A percentile compares a stretch with the other conserved stretches of the same genome.
Evolutionary conservation across 2,888 invertebrate genomes (phyloP).

Genomic region (Dicyrtomina minuta): DNA sequence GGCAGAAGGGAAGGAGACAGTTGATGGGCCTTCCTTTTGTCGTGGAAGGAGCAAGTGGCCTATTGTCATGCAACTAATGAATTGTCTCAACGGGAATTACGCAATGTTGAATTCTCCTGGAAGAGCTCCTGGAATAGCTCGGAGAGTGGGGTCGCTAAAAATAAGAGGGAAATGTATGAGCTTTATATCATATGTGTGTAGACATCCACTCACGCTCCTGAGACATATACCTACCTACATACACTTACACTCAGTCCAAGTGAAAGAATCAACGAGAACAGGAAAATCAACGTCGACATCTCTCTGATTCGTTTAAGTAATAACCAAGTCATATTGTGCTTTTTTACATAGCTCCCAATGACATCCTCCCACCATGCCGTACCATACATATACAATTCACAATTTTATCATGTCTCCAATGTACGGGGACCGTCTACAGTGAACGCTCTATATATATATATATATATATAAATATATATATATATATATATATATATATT

Average conservation of each 20-base stretch:
- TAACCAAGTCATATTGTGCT: constrained; percentile 35
- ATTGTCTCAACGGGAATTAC: constrained; percentile 46
- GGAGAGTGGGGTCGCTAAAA: constrained; percentile 5
- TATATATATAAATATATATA: too few relatives aligned
- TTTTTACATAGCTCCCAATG: neutral
- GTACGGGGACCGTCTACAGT: too few relatives aligned
- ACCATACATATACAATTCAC: too few relatives aligned
- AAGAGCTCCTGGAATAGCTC: neutral
- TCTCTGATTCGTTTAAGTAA: constrained; percentile 36
- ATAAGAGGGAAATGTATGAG: neutral
- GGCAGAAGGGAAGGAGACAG: constrained; percentile 23
- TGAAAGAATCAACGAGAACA: constrained; percentile 17
- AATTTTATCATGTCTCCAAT: too few relatives aligned
- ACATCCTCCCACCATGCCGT: too few relatives aligned
- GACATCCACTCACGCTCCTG: too few relatives aligned
- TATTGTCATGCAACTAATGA: constrained; percentile 48
- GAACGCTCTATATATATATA: too few relatives aligned
- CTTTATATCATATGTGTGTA: constrained; percentile 21
- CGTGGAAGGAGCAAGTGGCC: constrained; percentile 35
- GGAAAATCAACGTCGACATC: constrained; percentile 38
- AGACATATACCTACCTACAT: neutral
- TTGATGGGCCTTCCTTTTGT: constrained; percentile 22
- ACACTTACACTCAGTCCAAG: constrained; percentile 3
- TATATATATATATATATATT: too few relatives aligned
- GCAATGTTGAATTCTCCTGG: constrained; percentile 20